phyloP scores from a whole-genome alignment of 2,888 invertebrate species.

The Perizoma affinitatum region DNA sequence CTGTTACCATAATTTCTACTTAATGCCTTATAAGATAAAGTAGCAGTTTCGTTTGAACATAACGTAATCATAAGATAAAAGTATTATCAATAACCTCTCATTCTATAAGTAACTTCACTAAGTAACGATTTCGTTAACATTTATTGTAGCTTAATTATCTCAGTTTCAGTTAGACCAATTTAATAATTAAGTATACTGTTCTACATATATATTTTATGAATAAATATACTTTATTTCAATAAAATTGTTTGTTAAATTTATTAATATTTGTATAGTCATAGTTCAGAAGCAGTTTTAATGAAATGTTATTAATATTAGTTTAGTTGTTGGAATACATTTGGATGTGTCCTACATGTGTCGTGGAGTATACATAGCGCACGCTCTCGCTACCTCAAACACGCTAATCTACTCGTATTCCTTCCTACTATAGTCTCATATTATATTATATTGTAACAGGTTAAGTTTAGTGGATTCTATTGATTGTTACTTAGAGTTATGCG shows the following conservation, averaged over 20 bases:
- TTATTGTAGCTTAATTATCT: conserved; percentile 7
- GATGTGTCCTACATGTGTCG: not conserved
- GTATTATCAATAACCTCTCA: conserved; percentile 28
- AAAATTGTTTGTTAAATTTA: conserved; percentile 8
- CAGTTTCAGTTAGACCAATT: conserved; percentile 7
- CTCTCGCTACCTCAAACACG: conserved; percentile 7
- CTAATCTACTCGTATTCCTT: conserved; percentile 4
- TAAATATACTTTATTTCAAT: conserved; percentile 16
- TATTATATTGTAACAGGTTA: conserved; percentile 48
- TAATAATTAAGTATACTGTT: conserved; percentile 11
- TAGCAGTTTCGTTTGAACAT: conserved; percentile 52
- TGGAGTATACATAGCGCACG: not conserved
- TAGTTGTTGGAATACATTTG: conserved; percentile 6
- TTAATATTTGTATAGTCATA: conserved; percentile 15
- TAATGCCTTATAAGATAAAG: conserved; percentile 46
- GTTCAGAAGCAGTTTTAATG: conserved; percentile 8
- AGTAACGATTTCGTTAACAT: conserved; percentile 11
- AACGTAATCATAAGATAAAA: conserved; percentile 39
- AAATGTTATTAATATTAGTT: conserved; percentile 16
- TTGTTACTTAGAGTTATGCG: conserved; percentile 48
- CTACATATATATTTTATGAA: conserved; percentile 23
- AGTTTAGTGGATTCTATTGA: conserved; percentile 71
- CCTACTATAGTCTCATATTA: not conserved
- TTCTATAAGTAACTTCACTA: conserved; percentile 2
- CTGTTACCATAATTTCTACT: conserved; percentile 52